Conservation (phyloP, 2,888 invertebrate genomes). For the Pyrocoelia pectoralis region DNA sequence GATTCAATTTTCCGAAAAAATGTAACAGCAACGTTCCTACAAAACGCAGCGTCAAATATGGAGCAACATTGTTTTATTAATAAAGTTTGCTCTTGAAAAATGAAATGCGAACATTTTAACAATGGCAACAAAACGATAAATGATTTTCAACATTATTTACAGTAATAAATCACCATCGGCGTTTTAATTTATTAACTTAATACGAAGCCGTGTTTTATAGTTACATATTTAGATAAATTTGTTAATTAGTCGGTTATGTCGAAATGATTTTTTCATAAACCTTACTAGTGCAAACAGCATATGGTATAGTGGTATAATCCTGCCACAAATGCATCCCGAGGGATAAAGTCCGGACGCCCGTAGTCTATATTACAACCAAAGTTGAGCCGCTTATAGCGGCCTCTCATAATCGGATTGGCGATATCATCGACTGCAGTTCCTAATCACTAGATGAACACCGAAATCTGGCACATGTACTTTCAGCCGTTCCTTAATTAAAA, state of each 20-base stretch:
- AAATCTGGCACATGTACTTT: constrained; percentile 17
- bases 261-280: background rate
- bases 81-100: constrained; percentile 41
- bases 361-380: constrained; percentile 47
- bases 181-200: constrained; percentile 16
- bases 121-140: constrained; percentile 37
- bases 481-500: constrained; percentile 3
- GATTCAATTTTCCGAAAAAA: constrained; percentile 44
- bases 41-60: constrained; percentile 39
- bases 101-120: constrained; percentile 39
- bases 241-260: background rate
- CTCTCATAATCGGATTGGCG: constrained; percentile 47
- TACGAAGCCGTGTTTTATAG: too few relatives aligned
- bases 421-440: constrained; percentile 39
- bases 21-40: constrained; percentile 36
- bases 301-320: constrained; percentile 42
- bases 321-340: constrained; percentile 40
- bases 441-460: constrained; percentile 26
- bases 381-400: constrained; percentile 48
- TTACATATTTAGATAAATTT: background rate
- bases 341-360: constrained; percentile 40
- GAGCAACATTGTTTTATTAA: constrained; percentile 39
- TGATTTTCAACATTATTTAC: constrained; percentile 41
- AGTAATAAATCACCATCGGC: constrained; percentile 23
- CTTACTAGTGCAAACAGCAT: constrained; percentile 34